Evolutionary conservation across 2,113 vertebrate genomes (phyloP).

Genomic region (Tragelaphus strepsiceros): DNA sequence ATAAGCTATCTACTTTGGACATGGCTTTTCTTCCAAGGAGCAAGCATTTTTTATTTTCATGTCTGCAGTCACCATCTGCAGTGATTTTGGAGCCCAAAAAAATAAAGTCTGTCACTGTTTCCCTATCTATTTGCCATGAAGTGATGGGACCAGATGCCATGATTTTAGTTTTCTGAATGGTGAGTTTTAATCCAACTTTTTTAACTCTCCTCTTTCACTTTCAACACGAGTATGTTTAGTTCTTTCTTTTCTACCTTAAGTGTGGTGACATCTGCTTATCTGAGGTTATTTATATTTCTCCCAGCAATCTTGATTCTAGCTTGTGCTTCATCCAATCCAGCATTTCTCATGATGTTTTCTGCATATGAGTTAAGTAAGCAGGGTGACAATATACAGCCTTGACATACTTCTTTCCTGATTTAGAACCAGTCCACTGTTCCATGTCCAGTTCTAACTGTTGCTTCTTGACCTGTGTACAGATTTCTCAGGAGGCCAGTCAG

Average conservation of each 20-base stretch:
- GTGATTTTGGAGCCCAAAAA: background rate
- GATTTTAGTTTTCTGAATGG: background rate
- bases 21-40: background rate
- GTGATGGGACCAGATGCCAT: background rate
- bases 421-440: background rate
- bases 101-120: background rate
- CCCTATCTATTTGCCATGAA: background rate
- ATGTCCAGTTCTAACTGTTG: background rate
- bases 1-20: background rate
- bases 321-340: background rate
- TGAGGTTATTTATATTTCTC: background rate
- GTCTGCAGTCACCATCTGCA: background rate
- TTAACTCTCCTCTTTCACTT: background rate
- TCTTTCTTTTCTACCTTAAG: background rate
- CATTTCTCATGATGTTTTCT: background rate
- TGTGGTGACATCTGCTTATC: background rate
- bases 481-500: background rate
- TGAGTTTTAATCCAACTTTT: background rate
- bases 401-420: rapidly evolving
- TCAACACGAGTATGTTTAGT: background rate
- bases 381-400: background rate
- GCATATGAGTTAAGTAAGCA: background rate
- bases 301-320: background rate
- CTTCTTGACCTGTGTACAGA: background rate
- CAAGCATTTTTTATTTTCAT: background rate